Evolutionary conservation across 2,113 vertebrate species (phyloP).

Genomic region (Pleuronectes platessa): DNA sequence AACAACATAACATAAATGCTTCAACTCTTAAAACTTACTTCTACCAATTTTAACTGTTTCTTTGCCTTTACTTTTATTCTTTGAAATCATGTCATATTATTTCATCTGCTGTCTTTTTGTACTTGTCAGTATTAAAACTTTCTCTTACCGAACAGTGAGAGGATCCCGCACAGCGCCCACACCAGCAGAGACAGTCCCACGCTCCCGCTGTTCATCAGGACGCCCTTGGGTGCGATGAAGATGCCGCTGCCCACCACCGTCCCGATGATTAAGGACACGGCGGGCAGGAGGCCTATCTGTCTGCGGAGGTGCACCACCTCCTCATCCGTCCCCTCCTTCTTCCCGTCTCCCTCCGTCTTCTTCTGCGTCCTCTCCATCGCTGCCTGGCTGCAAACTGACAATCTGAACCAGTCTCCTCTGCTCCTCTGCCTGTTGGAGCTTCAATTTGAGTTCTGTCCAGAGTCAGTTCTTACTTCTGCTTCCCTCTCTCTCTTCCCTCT

Average conservation of each 20-base stretch:
- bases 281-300: conserved; percentile 84
- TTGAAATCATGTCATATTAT: too few species aligned
- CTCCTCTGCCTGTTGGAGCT: background rate
- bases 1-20: too few species aligned
- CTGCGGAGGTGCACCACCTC: conserved; percentile 71
- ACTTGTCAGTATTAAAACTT: too few species aligned
- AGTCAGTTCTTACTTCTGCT: background rate
- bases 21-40: too few species aligned
- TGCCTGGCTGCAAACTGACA: background rate
- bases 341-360: conserved; percentile 22
- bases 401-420: too few species aligned
- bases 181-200: conserved; percentile 88
- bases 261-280: conserved; percentile 85
- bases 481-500: too few species aligned
- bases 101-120: too few species aligned
- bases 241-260: conserved; percentile 91
- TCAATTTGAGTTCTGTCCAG: too few species aligned
- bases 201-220: conserved; percentile 87
- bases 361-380: background rate
- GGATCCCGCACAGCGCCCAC: conserved; percentile 86
- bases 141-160: conserved; percentile 87
- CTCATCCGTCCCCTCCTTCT: conserved; percentile 20
- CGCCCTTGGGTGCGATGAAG: conserved; percentile 91
- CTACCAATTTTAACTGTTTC: too few species aligned
- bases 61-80: too few species aligned